These are phyloP conservation scores for Pardalotus punctatus DNA, from an alignment of 2,113 vertebrate species.

Conservation along the genomic window DNA sequence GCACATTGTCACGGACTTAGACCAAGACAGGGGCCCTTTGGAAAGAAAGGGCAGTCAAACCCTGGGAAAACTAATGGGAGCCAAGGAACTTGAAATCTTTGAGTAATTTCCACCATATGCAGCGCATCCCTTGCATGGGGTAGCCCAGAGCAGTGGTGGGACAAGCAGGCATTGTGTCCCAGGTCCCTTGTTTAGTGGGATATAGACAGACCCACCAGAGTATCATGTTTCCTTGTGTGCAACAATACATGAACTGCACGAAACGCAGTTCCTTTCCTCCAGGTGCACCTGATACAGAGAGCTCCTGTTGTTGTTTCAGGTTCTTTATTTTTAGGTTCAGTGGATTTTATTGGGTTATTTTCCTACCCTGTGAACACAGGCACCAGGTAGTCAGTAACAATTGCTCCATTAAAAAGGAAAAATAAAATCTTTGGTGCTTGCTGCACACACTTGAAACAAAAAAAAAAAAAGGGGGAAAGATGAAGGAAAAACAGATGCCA, in stretches of 20 bases:
- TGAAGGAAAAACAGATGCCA: slow-evolving; percentile 23
- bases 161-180: background rate
- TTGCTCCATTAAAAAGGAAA: background rate
- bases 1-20: background rate
- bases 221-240: background rate
- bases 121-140: background rate
- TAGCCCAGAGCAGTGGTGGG: background rate
- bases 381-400: slow-evolving; percentile 36
- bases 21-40: background rate
- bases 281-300: background rate
- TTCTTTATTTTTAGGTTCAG: slow-evolving; percentile 39
- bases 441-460: background rate
- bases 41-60: background rate
- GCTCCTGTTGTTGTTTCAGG: background rate
- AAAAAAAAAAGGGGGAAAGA: background rate
- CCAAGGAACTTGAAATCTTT: background rate
- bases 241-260: background rate
- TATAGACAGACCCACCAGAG: background rate
- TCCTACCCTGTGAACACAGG: background rate
- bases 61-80: background rate
- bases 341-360: slow-evolving; percentile 44
- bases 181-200: background rate
- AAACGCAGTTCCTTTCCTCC: background rate
- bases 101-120: background rate
- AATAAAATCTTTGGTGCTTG: slow-evolving; percentile 23